phyloP scores from a whole-genome alignment of 2,113 vertebrate genomes.

The Pagrus major region DNA sequence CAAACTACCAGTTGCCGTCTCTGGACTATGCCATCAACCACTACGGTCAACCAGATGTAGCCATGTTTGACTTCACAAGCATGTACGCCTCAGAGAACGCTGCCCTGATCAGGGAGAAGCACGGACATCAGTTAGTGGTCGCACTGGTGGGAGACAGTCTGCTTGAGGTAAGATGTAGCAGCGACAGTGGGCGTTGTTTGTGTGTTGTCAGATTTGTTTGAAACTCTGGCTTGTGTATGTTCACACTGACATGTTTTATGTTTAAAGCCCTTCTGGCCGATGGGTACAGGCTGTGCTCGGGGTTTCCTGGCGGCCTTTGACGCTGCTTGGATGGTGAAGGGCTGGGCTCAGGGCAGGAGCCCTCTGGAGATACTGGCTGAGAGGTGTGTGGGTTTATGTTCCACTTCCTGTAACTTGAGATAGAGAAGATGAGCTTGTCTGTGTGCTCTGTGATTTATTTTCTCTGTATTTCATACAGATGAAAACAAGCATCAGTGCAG shows the following conservation, averaged over 20 bases:
- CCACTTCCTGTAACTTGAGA: background rate
- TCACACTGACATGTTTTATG: conserved; percentile 16
- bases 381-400: conserved; percentile 81
- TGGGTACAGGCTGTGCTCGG: conserved; percentile 97
- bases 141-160: conserved; percentile 96
- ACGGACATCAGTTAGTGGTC: conserved; percentile 90
- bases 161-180: conserved; percentile 87
- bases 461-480: background rate
- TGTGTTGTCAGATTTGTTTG: background rate
- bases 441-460: background rate
- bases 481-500: background rate
- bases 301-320: conserved; percentile 97
- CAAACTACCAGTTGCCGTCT: conserved; percentile 96
- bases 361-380: conserved; percentile 92
- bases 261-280: conserved; percentile 96
- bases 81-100: conserved; percentile 98
- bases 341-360: conserved; percentile 89
- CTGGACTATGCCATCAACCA: conserved; percentile 97
- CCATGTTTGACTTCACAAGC: conserved; percentile 98
- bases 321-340: conserved; percentile 94
- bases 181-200: too few relatives aligned
- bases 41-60: conserved; percentile 93
- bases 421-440: background rate
- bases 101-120: conserved; percentile 91
- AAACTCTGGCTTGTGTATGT: background rate